phyloP scores from a whole-genome alignment of 2,888 invertebrate species.

The Cantharis rustica region DNA sequence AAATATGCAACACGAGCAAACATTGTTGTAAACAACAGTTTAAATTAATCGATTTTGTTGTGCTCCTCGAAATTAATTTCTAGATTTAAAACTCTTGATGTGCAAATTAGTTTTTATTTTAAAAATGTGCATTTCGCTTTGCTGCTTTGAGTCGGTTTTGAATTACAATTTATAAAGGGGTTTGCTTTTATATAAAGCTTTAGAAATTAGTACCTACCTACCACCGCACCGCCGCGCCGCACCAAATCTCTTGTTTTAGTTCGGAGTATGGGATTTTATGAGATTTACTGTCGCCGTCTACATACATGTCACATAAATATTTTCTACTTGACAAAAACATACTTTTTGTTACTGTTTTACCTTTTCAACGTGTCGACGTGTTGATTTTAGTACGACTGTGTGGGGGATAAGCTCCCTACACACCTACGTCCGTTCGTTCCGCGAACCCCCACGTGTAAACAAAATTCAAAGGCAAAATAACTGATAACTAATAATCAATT shows the following conservation, averaged over 20 bases:
- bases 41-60: not conserved
- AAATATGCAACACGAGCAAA: not conserved
- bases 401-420: not conserved
- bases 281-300: not conserved
- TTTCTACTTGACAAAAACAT: not conserved
- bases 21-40: not conserved
- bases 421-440: not conserved
- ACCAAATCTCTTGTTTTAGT: not conserved
- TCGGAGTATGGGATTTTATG: not conserved
- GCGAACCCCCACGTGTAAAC: not conserved
- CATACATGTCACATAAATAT: conserved; percentile 4
- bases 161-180: not conserved
- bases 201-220: not conserved
- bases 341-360: not conserved
- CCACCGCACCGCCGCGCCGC: not conserved
- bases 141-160: not conserved
- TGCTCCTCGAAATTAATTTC: not conserved
- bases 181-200: not conserved
- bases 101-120: not conserved
- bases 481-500: not conserved
- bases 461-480: not conserved
- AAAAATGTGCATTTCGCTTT: not conserved
- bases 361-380: not conserved
- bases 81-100: not conserved
- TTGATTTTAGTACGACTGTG: not conserved